Conservation (phyloP, 2,113 vertebrate genomes). For the Silurus meridionalis region DNA sequence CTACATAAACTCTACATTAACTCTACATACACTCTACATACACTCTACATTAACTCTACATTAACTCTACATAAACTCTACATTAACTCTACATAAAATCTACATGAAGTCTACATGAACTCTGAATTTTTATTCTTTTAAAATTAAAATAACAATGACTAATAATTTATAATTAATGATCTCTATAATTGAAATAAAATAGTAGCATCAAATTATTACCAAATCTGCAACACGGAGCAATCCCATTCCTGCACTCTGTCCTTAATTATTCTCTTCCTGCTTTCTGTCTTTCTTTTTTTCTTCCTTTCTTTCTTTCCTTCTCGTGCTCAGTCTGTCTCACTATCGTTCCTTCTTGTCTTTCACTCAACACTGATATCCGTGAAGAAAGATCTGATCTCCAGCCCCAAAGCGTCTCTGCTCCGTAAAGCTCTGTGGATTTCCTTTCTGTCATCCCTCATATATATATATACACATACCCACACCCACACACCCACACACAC, state of each 20-base stretch:
- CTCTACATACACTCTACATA: neutral
- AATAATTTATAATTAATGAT: neutral
- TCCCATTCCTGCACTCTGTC: neutral
- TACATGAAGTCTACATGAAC: too few species aligned
- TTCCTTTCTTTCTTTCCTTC: neutral
- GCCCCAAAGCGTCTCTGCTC: slow-evolving; percentile 16
- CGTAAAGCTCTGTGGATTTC: slow-evolving; percentile 16
- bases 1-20: neutral
- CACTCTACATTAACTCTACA: neutral
- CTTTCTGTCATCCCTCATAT: slow-evolving; percentile 29
- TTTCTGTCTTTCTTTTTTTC: neutral
- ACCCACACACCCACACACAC: neutral
- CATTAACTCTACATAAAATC: too few species aligned
- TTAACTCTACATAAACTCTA: too few species aligned
- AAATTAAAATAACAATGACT: neutral
- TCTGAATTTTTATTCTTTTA: too few species aligned
- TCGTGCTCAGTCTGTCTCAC: neutral
- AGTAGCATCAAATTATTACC: neutral
- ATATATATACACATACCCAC: neutral
- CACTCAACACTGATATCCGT: neutral
- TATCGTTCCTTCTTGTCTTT: neutral
- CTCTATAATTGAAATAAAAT: too few species aligned
- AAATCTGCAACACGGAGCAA: slow-evolving; percentile 34
- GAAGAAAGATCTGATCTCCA: neutral
- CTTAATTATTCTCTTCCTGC: neutral